phyloP scores from a whole-genome alignment of 2,113 vertebrate genomes.

The Aegithalos caudatus region DNA sequence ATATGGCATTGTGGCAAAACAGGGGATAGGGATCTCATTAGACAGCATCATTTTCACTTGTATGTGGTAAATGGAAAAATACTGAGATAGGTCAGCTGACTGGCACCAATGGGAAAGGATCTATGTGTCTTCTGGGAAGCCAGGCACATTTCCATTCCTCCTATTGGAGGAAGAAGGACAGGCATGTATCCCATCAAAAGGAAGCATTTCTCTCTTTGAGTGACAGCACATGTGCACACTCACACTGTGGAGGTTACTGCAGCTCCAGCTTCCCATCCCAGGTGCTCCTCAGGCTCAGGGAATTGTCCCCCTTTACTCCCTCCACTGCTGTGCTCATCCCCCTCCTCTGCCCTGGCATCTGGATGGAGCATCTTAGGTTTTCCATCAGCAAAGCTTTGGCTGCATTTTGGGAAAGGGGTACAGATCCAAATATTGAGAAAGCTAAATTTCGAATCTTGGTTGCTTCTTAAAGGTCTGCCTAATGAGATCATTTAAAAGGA shows the following conservation, averaged over 20 bases:
- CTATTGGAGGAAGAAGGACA: neutral
- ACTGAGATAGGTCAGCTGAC: neutral
- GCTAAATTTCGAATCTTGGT: neutral
- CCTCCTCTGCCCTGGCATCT: neutral
- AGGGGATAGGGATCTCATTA: neutral
- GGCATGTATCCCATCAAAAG: neutral
- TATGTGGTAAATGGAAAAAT: neutral
- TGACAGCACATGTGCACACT: fast-evolving
- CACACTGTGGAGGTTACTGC: neutral
- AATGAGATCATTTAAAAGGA: neutral
- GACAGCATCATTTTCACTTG: neutral
- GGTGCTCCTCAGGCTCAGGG: neutral
- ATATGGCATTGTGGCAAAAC: neutral
- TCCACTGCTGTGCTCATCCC: fast-evolving
- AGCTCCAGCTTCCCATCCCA: neutral
- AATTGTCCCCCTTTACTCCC: too few species aligned
- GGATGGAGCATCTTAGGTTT: neutral
- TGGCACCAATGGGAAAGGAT: neutral
- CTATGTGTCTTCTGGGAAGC: neutral
- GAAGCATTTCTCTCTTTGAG: neutral
- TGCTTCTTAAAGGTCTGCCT: neutral
- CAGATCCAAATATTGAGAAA: neutral
- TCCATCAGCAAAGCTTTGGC: neutral
- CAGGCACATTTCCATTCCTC: neutral
- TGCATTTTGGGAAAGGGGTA: neutral